Evolutionary conservation across 2,113 vertebrate genomes (phyloP), one percentile per base, ranked within the genome.

Genomic region (Spilogale gracilis): DNA sequence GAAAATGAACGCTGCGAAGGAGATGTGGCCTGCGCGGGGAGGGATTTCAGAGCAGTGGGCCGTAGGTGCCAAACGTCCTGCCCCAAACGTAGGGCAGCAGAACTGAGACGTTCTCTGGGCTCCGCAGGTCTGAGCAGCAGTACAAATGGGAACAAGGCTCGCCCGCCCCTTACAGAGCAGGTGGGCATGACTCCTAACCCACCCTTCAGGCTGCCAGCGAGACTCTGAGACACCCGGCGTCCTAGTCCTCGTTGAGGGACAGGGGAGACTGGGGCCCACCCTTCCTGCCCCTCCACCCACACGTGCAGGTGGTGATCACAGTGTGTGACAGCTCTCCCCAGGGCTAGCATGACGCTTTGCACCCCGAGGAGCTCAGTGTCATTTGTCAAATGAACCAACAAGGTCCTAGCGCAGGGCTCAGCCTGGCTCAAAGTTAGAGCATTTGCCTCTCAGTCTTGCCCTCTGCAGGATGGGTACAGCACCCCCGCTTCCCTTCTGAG

Each of bases 181-280:
- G 65, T 56, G 5, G 10, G 45, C 27, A 32, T 2, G 21, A 52
- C 20, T 52, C 79, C 67, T 73, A 12, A 73, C 91, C 38, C 10
- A 58, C n/a, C 10, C 18, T 86, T 82, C 25, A 11, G 6, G 12
- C 87, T 58, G 27, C 48, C 67, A 69, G 27, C 6, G 25, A 38
- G 67, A 90, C 25, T 1, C 50, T 1, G 65, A 60, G 71, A 38
- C 48, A 38, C 48, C 16, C 13, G 27, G 74, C 84, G 69, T 94
- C 48, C 9, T 0, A 7, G 45, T 48, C 16, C 58, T 52, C 0
- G 0, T 1, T 8, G n/a, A 60, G 4, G 48, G 50, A 80, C 56
- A 18, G 17, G 17, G 6, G 5, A 52, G n/a, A 48, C 17, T n/a
- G 52, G 54, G 50, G 58, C 61, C 60, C 16, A 23, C 23, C 38